These are phyloP conservation scores for Pygmarrhopalites habei DNA, from an alignment of 1,140 invertebrate species.

Conservation along the genomic window DNA sequence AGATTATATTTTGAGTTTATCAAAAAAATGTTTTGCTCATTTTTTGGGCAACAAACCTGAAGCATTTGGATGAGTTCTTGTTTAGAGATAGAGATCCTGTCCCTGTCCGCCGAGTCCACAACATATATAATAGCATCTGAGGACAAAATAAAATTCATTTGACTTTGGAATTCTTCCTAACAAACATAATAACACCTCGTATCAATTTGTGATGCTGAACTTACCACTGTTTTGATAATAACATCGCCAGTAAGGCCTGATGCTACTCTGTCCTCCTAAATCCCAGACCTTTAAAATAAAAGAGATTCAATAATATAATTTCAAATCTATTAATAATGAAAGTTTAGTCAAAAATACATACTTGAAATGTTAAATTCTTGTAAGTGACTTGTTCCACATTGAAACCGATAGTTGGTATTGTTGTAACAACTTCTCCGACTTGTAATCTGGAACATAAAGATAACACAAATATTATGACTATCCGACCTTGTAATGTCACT, in stretches of 20 bases:
- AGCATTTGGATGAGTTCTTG: conserved; percentile 64
- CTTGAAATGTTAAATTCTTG: conserved; percentile 93
- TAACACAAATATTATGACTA: not conserved
- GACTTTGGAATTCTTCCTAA: too few relatives aligned
- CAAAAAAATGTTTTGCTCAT: not conserved
- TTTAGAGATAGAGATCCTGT: conserved; percentile 98
- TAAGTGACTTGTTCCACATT: conserved; percentile 96
- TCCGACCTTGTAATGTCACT: too few relatives aligned
- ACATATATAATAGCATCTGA: conserved; percentile 99
- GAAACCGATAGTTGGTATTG: conserved; percentile 96
- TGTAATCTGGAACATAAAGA: conserved; percentile 58
- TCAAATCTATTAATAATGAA: not conserved
- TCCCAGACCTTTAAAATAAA: conserved; percentile 68
- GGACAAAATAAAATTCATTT: too few relatives aligned
- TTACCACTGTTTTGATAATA: conserved; percentile 99
- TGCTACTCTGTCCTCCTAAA: conserved; percentile 95
- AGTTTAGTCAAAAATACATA: conserved; percentile 21
- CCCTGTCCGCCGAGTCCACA: conserved; percentile 95
- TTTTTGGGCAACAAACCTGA: conserved; percentile 12
- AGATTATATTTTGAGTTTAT: conserved; percentile 3
- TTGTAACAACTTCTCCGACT: conserved; percentile 99
- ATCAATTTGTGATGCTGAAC: too few relatives aligned
- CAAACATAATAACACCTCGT: too few relatives aligned
- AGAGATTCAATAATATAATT: not conserved
- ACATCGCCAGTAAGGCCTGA: conserved; percentile 98